A percentile compares a stretch with the other conserved stretches of the same genome.
Conservation (phyloP, 1,140 invertebrate species). For the Aphelenchoides fujianensis region DNA sequence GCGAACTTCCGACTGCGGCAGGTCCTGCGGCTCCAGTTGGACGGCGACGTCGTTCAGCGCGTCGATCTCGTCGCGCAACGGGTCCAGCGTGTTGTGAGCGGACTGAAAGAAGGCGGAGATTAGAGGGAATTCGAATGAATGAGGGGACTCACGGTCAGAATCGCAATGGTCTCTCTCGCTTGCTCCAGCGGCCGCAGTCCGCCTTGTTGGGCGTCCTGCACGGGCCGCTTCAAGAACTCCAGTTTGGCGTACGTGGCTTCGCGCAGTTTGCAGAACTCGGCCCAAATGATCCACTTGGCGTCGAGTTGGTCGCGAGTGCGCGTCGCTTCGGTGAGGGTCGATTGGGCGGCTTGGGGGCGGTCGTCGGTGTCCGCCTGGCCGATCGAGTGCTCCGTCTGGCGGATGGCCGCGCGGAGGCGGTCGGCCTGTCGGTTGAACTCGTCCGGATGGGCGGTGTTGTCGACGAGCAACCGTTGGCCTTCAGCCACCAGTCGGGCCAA, state of each 20-base stretch:
- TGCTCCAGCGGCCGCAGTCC: constrained; percentile 1
- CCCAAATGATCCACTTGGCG: constrained; percentile 15
- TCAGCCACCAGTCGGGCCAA: not conserved
- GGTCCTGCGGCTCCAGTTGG: constrained; percentile 12
- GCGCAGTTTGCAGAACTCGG: constrained; percentile 15
- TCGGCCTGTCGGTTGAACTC: not conserved
- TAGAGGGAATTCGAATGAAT: not conserved
- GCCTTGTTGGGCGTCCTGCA: not conserved
- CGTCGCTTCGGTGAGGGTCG: not conserved
- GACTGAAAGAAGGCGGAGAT: not conserved
- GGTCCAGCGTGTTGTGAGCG: not conserved
- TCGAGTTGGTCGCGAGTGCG: not conserved
- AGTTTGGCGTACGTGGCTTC: not conserved
- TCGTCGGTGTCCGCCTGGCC: not conserved
- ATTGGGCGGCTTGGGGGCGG: not conserved
- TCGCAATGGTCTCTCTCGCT: not conserved
- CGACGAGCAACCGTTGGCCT: constrained; percentile 4
- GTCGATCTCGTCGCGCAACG: constrained; percentile 9
- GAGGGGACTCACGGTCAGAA: constrained; percentile 1
- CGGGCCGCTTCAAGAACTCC: constrained; percentile 1
- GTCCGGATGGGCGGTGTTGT: not conserved
- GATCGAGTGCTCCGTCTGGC: not conserved
- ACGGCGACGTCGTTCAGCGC: constrained; percentile 14
- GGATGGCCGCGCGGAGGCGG: not conserved
- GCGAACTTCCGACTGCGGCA: constrained; percentile 10